Percentiles rank a stretch among this genome's conserved stretches.
Conservation (phyloP, 2,888 invertebrate species). For the Sisyra nigra region DNA sequence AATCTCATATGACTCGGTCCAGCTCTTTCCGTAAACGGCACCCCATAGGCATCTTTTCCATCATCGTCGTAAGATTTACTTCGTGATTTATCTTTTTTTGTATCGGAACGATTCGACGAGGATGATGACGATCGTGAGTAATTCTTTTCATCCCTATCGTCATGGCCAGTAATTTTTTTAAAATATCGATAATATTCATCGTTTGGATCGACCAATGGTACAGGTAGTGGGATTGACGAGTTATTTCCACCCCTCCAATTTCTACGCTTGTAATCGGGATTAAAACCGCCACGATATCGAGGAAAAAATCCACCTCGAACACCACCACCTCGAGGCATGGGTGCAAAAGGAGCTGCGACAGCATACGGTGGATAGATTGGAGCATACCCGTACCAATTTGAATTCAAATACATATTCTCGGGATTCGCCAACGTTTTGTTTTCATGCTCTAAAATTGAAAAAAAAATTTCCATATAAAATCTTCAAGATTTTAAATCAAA, state of each 20-base stretch:
- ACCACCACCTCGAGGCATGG: slow-evolving; percentile 10
- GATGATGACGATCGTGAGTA: slow-evolving; percentile 17
- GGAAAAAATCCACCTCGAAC: slow-evolving; percentile 19
- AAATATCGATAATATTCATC: slow-evolving; percentile 40
- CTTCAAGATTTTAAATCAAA: no score
- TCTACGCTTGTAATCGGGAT: slow-evolving; percentile 23
- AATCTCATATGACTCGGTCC: slow-evolving; percentile 12
- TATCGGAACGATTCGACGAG: slow-evolving; percentile 17
- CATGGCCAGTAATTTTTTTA: slow-evolving; percentile 37
- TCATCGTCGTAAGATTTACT: slow-evolving; percentile 15
- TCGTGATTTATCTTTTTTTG: slow-evolving; percentile 19
- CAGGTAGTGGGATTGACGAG: slow-evolving; percentile 12
- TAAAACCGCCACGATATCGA: slow-evolving; percentile 18
- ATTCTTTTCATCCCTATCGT: slow-evolving; percentile 31
- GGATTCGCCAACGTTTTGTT: not conserved
- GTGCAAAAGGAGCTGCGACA: not conserved
- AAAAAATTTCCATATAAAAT: no score
- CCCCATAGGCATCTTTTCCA: not conserved
- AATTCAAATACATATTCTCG: slow-evolving; percentile 1
- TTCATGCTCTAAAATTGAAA: not conserved
- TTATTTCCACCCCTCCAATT: slow-evolving; percentile 13
- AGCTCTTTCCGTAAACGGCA: slow-evolving; percentile 5
- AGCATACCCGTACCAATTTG: slow-evolving; percentile 10
- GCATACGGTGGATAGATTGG: slow-evolving; percentile 10
- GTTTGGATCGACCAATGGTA: slow-evolving; percentile 18